Conservation (phyloP, 2,797 vertebrate species). For the Mareca penelope region DNA sequence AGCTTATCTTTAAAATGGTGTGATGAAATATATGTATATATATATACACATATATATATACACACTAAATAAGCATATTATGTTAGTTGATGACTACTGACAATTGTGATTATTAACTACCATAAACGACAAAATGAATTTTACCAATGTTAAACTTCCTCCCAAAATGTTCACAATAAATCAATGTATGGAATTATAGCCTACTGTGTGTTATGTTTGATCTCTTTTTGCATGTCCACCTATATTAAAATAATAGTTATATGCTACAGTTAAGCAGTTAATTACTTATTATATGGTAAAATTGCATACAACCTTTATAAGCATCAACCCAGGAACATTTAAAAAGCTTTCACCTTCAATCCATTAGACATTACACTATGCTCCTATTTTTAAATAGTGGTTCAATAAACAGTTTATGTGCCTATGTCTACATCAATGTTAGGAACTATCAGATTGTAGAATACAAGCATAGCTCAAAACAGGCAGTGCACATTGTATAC, state of each 20-base stretch:
- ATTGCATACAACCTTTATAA: conserved; percentile 1
- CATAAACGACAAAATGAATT: conserved; percentile 44
- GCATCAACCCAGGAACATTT: conserved; percentile 39
- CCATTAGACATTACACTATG: neutral
- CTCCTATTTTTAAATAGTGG: conserved; percentile 61
- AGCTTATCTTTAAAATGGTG: conserved; percentile 15
- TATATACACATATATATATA: neutral
- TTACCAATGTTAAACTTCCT: conserved; percentile 22
- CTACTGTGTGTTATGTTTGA: neutral
- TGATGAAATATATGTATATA: neutral
- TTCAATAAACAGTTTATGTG: conserved; percentile 57
- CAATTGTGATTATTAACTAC: conserved; percentile 12
- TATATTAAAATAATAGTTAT: neutral
- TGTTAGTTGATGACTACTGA: neutral
- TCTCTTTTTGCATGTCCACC: neutral
- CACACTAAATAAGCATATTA: neutral
- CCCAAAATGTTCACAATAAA: conserved; percentile 41
- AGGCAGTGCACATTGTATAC: neutral
- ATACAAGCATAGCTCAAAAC: conserved; percentile 35
- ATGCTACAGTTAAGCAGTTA: conserved; percentile 10
- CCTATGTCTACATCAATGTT: conserved; percentile 9
- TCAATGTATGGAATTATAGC: neutral
- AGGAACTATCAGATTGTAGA: conserved; percentile 36
- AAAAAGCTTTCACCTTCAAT: conserved; percentile 36
- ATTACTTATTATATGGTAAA: conserved; percentile 44